Conservation (phyloP, 2,888 invertebrate genomes). For the Patella pellucida region DNA sequence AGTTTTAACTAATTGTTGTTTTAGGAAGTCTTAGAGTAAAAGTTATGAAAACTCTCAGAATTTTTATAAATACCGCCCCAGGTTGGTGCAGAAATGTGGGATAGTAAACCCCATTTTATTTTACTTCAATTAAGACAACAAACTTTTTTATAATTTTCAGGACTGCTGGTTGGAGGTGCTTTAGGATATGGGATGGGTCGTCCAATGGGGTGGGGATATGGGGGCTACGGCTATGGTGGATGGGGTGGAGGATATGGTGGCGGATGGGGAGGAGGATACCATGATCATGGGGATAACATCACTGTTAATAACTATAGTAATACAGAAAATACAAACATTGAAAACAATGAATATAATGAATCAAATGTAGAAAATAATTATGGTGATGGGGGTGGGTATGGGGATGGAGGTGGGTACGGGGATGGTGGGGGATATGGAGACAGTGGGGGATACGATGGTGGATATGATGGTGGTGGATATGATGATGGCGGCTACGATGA, state of each 20-base stretch:
- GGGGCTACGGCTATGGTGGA: slow-evolving; percentile 22
- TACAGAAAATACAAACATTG: slow-evolving; percentile 28
- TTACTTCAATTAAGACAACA: not conserved
- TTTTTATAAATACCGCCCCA: too few relatives aligned
- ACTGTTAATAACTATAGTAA: slow-evolving; percentile 30
- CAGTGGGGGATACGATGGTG: not conserved
- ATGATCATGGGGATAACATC: slow-evolving; percentile 27
- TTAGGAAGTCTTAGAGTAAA: too few relatives aligned
- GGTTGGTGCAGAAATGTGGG: too few relatives aligned
- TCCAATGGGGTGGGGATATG: slow-evolving; percentile 27
- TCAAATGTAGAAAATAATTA: slow-evolving; percentile 26
- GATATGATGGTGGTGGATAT: not conserved
- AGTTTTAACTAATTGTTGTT: too few relatives aligned
- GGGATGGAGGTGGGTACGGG: slow-evolving; percentile 18
- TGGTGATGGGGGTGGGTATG: slow-evolving; percentile 15
- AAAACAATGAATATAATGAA: slow-evolving; percentile 26
- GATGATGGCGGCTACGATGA: slow-evolving; percentile 10
- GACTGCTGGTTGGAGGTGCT: slow-evolving; percentile 31
- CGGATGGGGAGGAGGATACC: slow-evolving; percentile 23
- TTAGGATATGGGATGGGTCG: slow-evolving; percentile 30
- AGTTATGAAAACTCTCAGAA: too few relatives aligned
- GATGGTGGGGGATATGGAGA: slow-evolving; percentile 16
- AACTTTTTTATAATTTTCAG: slow-evolving; percentile 19
- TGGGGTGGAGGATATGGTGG: slow-evolving; percentile 18
- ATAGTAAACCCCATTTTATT: too few relatives aligned